These are phyloP conservation scores for Diplolepis rosae DNA, from an alignment of 2,888 invertebrate species.

Conservation along the genomic window DNA sequence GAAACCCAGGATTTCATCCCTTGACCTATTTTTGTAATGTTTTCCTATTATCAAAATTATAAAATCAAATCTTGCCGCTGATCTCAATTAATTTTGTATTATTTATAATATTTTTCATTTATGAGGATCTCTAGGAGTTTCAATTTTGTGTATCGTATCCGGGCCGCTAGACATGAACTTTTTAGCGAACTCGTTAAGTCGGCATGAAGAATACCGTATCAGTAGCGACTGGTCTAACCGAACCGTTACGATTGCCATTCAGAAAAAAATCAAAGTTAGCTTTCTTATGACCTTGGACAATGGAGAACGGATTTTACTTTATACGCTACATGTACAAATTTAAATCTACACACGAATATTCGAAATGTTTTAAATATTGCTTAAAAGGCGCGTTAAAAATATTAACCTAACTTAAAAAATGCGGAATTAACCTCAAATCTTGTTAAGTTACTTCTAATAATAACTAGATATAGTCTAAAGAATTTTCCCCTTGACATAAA, in stretches of 20 bases:
- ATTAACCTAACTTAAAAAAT: too few species aligned
- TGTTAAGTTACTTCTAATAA: too few species aligned
- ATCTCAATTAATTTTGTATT: too few species aligned
- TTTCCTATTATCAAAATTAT: too few species aligned
- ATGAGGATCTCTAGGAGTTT: neutral
- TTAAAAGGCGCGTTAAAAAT: too few species aligned
- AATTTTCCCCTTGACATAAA: too few species aligned
- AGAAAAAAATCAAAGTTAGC: slow-evolving; percentile 29
- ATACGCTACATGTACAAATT: neutral
- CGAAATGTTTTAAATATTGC: neutral
- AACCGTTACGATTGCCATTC: slow-evolving; percentile 28
- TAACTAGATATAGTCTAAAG: too few species aligned
- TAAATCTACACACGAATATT: neutral
- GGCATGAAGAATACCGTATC: slow-evolving; percentile 27
- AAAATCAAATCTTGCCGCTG: too few species aligned
- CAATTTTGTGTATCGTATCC: neutral
- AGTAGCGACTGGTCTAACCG: slow-evolving; percentile 8
- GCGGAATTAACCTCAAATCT: too few species aligned
- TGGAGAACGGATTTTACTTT: slow-evolving; percentile 6
- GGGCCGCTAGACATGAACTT: neutral
- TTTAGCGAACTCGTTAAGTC: slow-evolving; percentile 15
- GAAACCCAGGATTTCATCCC: neutral
- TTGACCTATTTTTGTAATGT: neutral
- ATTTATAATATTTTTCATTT: neutral
- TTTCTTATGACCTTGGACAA: slow-evolving; percentile 13